Evolutionary conservation across 2,888 invertebrate species (phyloP).

Genomic region (Thecocarcelia acutangulata): DNA sequence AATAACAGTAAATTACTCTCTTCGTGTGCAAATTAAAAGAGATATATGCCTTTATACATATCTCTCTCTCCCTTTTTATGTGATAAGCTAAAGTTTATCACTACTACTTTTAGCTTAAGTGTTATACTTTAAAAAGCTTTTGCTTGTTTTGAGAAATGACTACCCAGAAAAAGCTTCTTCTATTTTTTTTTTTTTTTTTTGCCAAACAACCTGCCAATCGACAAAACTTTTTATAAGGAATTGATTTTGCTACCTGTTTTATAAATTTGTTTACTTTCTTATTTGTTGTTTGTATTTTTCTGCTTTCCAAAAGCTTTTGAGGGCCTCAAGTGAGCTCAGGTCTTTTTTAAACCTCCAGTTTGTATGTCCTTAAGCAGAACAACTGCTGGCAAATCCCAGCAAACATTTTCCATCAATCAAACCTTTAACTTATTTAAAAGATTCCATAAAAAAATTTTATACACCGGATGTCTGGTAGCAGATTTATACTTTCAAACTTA

Average conservation of each 20-base stretch:
- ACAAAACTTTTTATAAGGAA: constrained; percentile 20
- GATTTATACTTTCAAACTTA: too few relatives aligned
- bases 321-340: constrained; percentile 48
- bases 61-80: not conserved
- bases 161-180: constrained; percentile 26
- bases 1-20: constrained; percentile 19
- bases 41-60: not conserved
- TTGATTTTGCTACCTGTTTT: constrained; percentile 59
- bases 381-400: not conserved
- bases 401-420: not conserved
- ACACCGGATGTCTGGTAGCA: too few relatives aligned
- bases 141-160: not conserved
- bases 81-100: constrained; percentile 30
- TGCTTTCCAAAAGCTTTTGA: constrained; percentile 53
- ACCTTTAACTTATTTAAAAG: not conserved
- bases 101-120: constrained; percentile 19
- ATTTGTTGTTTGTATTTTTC: constrained; percentile 18
- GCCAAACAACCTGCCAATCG: constrained; percentile 4
- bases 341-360: constrained; percentile 21
- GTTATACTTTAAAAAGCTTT: constrained; percentile 54
- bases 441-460: too few relatives aligned
- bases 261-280: constrained; percentile 61
- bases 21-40: constrained; percentile 3
- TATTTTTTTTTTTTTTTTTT: too few relatives aligned
- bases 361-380: not conserved